Conservation (phyloP, 2,113 vertebrate genomes). For the Scomber colias region DNA sequence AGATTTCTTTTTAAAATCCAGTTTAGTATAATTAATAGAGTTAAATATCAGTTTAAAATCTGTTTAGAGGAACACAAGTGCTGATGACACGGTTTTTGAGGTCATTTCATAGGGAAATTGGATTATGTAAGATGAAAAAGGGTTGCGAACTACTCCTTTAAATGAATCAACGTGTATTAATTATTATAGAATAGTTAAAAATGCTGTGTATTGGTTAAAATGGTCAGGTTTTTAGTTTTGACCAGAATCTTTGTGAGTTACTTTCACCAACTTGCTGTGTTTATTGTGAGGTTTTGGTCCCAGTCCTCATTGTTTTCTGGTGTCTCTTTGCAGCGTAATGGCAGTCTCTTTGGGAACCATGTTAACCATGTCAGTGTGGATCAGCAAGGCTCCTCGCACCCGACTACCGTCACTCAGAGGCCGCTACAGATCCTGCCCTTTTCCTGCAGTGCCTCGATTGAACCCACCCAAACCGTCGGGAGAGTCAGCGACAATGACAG, state of each 20-base stretch:
- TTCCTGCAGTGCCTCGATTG: slow-evolving; percentile 84
- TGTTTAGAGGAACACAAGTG: no score
- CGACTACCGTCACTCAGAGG: slow-evolving; percentile 94
- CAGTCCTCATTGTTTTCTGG: neutral
- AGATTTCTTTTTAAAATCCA: no score
- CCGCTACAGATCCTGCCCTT: slow-evolving; percentile 94
- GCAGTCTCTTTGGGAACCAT: slow-evolving; percentile 95
- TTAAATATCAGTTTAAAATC: no score
- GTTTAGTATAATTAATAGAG: no score
- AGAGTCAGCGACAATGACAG: slow-evolving; percentile 19
- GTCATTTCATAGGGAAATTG: neutral
- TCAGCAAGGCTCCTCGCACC: slow-evolving; percentile 88
- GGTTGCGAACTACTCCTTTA: no score
- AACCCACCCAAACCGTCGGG: slow-evolving; percentile 64
- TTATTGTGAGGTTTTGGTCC: neutral
- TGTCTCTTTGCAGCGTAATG: slow-evolving; percentile 90
- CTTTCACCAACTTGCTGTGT: neutral
- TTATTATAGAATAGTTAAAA: no score
- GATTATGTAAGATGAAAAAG: no score
- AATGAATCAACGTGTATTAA: no score
- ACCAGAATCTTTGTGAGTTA: neutral
- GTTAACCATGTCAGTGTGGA: slow-evolving; percentile 91
- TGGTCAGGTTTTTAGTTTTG: neutral
- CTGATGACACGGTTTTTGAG: neutral
- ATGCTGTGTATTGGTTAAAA: no score